Evolutionary conservation across 2,113 vertebrate genomes (phyloP), one percentile per base, ranked within the genome.

Genomic region (Tonatia bakeri): DNA sequence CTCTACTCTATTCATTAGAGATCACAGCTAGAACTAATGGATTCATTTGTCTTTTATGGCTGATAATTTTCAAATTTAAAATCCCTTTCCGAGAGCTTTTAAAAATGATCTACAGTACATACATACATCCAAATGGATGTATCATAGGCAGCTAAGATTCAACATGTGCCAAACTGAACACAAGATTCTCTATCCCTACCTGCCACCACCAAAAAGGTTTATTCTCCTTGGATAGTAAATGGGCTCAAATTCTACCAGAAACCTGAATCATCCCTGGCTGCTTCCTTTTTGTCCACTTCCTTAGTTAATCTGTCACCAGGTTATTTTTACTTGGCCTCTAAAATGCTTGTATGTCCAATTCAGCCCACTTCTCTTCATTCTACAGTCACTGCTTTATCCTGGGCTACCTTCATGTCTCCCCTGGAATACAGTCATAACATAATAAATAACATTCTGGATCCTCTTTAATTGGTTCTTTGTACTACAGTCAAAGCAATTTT

Each of bases 51-150:
- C 70, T 54, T 81, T 43, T 94, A 31, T 52, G 33, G 16, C 45
- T 92, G 47, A 52, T 54, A 83, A 70, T 59, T 93, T 33, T 77
- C 69, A 94, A 33, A 75, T 76, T 77, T 83, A 70, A 90, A 91
- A 83, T 69, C 9, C 61, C 19, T 80, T 33, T 45, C 8, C 12
- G 36, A 64, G n/a, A 90, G 69, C 33, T 92, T 94, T 75, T 56
- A 12, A 85, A 90, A 77, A 38, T 91, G 10, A 91, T 59, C 52
- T 52, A 40, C 10, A 59, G 72, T 61, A 83, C n/a, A 14, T 61
- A 90, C 31, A 17, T 65, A 38, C 16, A 94, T 70, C n/a, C 56
- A 65, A 9, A 24, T 64, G 64, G 61, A 36, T 52, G 4, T 52
- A 38, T 50, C 73, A 56, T 2, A 72, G 2, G 7, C 22, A 89